phyloP scores from a whole-genome alignment of 1,140 invertebrate genomes.

The Atta texana region DNA sequence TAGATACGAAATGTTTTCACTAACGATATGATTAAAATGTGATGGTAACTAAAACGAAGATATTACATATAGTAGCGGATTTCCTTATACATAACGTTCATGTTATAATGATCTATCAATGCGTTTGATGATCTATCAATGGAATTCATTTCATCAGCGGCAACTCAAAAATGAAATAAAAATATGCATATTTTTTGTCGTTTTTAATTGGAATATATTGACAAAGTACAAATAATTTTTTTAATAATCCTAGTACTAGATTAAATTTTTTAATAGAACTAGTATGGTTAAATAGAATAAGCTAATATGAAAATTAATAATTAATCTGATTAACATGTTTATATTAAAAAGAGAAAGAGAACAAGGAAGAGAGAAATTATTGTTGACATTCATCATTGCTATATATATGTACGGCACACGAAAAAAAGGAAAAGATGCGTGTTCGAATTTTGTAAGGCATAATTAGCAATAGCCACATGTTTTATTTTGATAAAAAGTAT shows the following conservation, averaged over 20 bases:
- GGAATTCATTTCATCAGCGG: slow-evolving; percentile 19
- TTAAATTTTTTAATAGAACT: background rate
- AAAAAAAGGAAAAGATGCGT: slow-evolving; percentile 3
- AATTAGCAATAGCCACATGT: slow-evolving; percentile 5
- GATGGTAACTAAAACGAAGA: slow-evolving; percentile 4
- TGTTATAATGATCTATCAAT: background rate
- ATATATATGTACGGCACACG: background rate
- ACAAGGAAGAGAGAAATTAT: background rate
- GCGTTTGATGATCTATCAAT: background rate
- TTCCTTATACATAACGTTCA: slow-evolving; percentile 17
- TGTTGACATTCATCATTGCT: background rate
- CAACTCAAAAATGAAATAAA: slow-evolving; percentile 42
- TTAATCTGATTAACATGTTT: slow-evolving; percentile 8
- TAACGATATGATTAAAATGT: background rate
- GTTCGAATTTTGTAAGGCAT: slow-evolving; percentile 8
- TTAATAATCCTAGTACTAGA: background rate
- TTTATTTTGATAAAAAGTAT: slow-evolving; percentile 63
- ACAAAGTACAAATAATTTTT: slow-evolving; percentile 38
- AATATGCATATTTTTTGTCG: slow-evolving; percentile 32
- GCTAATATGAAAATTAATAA: slow-evolving; percentile 13
- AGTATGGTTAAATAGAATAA: background rate
- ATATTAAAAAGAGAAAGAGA: background rate
- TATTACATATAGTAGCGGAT: background rate
- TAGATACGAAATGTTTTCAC: slow-evolving; percentile 3
- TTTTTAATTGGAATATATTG: slow-evolving; percentile 22